Conservation (phyloP, 2,797 vertebrate genomes). For the Epinephelus coioides region DNA sequence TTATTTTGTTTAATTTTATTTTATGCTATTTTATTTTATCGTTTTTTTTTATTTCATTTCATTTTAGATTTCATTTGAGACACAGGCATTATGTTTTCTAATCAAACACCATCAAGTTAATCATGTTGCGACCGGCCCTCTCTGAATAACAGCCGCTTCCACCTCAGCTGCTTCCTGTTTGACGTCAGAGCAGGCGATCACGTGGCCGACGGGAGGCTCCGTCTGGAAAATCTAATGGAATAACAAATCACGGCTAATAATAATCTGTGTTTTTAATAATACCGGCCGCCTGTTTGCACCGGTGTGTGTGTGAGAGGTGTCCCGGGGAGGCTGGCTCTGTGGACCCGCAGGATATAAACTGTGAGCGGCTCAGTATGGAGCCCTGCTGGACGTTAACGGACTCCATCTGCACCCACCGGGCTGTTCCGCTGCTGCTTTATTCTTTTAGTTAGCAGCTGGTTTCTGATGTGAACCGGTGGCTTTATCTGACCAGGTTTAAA, state of each 20-base stretch:
- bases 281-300: not conserved
- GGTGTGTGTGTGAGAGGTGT: accelerated
- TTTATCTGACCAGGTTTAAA: not conserved
- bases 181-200: slow-evolving; percentile 61
- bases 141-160: not conserved
- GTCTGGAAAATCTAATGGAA: slow-evolving; percentile 69
- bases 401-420: slow-evolving; percentile 9
- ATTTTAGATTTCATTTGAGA: too few species aligned
- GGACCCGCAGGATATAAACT: slow-evolving; percentile 62
- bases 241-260: slow-evolving; percentile 32
- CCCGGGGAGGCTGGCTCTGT: slow-evolving; percentile 45
- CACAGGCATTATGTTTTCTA: too few species aligned
- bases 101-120: not conserved
- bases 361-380: slow-evolving; percentile 58
- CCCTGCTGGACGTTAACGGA: slow-evolving; percentile 24
- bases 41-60: too few species aligned
- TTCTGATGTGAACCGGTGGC: not conserved
- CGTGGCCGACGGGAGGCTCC: slow-evolving; percentile 29
- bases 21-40: too few species aligned
- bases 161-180: slow-evolving; percentile 41
- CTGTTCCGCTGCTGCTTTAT: not conserved
- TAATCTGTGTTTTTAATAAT: not conserved
- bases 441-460: slow-evolving; percentile 34
- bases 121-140: not conserved
- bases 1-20: too few species aligned